Conservation (phyloP, 2,113 vertebrate species). For the Stercorarius parasiticus region DNA sequence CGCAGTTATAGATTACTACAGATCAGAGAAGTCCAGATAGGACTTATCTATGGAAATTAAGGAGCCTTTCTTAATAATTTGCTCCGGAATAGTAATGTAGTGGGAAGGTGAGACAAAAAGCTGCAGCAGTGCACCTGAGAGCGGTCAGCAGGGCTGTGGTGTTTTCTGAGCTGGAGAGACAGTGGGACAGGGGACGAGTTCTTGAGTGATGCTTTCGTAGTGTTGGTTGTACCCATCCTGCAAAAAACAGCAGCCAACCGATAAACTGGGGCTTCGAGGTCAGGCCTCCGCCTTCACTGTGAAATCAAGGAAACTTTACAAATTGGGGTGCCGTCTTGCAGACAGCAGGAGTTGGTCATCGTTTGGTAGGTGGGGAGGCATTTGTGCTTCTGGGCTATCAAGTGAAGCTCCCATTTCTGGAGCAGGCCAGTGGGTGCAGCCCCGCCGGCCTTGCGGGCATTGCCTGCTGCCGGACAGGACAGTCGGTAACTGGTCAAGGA, state of each 20-base stretch:
- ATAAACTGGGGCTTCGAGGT: neutral
- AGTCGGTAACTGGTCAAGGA: neutral
- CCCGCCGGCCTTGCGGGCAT: neutral
- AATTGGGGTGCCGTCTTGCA: too few relatives aligned
- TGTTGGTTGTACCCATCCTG: neutral
- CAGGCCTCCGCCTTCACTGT: neutral
- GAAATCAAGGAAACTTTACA: neutral
- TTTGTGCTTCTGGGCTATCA: neutral
- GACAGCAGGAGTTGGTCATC: neutral
- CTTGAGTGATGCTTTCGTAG: neutral
- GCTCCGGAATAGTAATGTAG: neutral
- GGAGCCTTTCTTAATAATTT: neutral
- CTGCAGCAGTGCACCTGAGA: neutral
- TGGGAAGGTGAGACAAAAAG: neutral
- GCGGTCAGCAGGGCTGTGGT: neutral
- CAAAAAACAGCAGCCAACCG: neutral
- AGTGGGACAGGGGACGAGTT: neutral
- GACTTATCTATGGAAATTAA: neutral
- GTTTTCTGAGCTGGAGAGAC: neutral
- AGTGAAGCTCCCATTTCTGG: neutral
- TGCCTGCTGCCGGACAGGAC: neutral
- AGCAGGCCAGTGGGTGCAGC: neutral
- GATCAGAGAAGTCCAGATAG: neutral
- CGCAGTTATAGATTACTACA: neutral
- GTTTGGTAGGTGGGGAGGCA: neutral